Conservation (phyloP, 2,113 vertebrate genomes). For the Scomber colias region DNA sequence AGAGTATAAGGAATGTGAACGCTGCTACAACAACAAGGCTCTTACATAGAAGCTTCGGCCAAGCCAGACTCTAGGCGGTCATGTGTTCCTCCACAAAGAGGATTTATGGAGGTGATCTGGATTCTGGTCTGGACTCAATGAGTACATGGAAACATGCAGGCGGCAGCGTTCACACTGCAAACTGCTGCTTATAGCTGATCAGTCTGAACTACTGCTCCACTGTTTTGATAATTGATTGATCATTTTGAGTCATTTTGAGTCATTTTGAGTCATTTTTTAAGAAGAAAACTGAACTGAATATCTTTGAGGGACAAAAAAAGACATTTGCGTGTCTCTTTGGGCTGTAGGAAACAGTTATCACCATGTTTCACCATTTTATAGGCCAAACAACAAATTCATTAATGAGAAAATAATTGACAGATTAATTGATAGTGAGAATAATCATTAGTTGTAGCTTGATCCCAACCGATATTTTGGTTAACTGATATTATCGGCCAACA, state of each 20-base stretch:
- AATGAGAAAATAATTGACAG: too few relatives aligned
- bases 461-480: too few relatives aligned
- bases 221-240: not conserved
- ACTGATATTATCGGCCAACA: too few relatives aligned
- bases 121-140: slow-evolving; percentile 17
- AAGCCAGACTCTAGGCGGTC: slow-evolving; percentile 17
- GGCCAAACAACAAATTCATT: too few relatives aligned
- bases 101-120: slow-evolving; percentile 55
- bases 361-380: too few relatives aligned
- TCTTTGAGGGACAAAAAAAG: too few relatives aligned
- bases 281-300: too few relatives aligned
- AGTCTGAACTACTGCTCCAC: not conserved
- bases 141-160: not conserved
- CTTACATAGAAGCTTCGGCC: slow-evolving; percentile 40
- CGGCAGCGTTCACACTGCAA: not conserved
- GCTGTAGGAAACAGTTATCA: too few relatives aligned
- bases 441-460: too few relatives aligned
- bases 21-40: slow-evolving; percentile 45
- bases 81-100: slow-evolving; percentile 70
- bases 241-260: too few relatives aligned
- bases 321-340: too few relatives aligned
- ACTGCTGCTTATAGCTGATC: not conserved
- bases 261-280: not conserved
- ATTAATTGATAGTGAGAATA: too few relatives aligned
- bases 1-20: slow-evolving; percentile 57